Percentiles rank a stretch among this genome's conserved stretches.
phyloP scores from a whole-genome alignment of 1,140 invertebrate species.

The Aphelenchoides besseyi region DNA sequence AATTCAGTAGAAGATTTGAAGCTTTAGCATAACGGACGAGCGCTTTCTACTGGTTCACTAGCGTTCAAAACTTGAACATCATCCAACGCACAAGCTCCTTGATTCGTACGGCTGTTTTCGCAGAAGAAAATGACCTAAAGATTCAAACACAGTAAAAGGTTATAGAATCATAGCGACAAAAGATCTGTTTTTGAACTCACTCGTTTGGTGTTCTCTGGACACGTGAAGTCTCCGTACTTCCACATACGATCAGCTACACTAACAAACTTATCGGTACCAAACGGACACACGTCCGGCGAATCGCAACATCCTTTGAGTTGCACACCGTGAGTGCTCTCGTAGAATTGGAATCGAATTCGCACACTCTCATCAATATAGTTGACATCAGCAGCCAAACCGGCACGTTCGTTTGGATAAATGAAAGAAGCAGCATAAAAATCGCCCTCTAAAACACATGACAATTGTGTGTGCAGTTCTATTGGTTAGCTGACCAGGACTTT shows the following conservation, averaged over 20 bases:
- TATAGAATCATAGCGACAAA: background rate
- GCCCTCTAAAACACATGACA: slow-evolving; percentile 47
- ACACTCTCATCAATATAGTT: slow-evolving; percentile 40
- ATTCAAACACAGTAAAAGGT: slow-evolving; percentile 21
- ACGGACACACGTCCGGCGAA: slow-evolving; percentile 54
- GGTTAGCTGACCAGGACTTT: slow-evolving; percentile 47
- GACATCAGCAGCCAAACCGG: slow-evolving; percentile 52
- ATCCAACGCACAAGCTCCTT: slow-evolving; percentile 61
- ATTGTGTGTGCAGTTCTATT: slow-evolving; percentile 7
- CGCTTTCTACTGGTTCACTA: slow-evolving; percentile 24
- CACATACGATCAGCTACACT: slow-evolving; percentile 57
- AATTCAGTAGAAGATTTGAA: too few relatives aligned
- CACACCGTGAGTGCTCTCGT: slow-evolving; percentile 61
- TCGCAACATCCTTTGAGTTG: slow-evolving; percentile 54
- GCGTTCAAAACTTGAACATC: slow-evolving; percentile 58
- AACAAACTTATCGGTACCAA: slow-evolving; percentile 61
- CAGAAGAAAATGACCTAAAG: slow-evolving; percentile 61
- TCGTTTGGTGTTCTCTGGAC: slow-evolving; percentile 59
- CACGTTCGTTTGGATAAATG: slow-evolving; percentile 58
- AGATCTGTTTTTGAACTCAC: slow-evolving; percentile 56
- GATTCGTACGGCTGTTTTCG: slow-evolving; percentile 61
- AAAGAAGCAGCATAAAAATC: slow-evolving; percentile 61
- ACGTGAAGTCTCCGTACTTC: slow-evolving; percentile 57
- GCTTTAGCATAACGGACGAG: slow-evolving; percentile 35
- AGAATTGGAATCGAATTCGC: slow-evolving; percentile 58